These are phyloP conservation scores for Magallana ariakensis DNA, from an alignment of 1,140 invertebrate genomes.

Conservation along the genomic window DNA sequence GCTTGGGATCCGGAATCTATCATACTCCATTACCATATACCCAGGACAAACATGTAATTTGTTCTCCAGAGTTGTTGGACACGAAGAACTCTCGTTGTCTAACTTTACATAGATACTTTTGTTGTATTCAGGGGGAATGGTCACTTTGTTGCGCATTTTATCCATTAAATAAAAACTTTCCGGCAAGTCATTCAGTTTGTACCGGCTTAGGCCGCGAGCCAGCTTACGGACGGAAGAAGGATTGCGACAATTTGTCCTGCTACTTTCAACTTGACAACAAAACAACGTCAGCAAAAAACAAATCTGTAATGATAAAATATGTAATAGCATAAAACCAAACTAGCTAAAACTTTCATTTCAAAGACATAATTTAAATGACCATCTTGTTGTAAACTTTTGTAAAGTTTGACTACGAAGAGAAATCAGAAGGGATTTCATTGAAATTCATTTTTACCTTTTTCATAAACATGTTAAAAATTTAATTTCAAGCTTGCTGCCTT, in stretches of 20 bases:
- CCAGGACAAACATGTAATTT: not conserved
- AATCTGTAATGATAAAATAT: not conserved
- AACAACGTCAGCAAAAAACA: not conserved
- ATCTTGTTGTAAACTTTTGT: not conserved
- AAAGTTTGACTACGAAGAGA: not conserved
- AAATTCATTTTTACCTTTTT: not conserved
- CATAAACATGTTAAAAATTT: too few relatives aligned
- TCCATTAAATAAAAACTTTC: slow-evolving; percentile 7
- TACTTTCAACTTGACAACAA: not conserved
- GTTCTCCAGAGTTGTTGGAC: not conserved
- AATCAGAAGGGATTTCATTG: not conserved
- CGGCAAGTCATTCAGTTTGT: not conserved
- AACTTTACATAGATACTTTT: not conserved
- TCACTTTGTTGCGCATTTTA: not conserved
- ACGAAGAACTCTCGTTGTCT: not conserved
- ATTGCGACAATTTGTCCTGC: not conserved
- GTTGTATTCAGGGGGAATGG: not conserved
- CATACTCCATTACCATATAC: not conserved
- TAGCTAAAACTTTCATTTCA: too few relatives aligned
- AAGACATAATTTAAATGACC: not conserved
- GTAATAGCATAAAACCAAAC: too few relatives aligned
- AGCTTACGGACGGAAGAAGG: not conserved
- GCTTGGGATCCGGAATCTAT: not conserved
- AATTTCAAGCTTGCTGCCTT: too few relatives aligned
- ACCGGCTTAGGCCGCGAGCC: not conserved